Percentiles rank a stretch among this genome's conserved stretches.
phyloP scores from a whole-genome alignment of 1,140 invertebrate genomes.

The Latrodectus geometricus region DNA sequence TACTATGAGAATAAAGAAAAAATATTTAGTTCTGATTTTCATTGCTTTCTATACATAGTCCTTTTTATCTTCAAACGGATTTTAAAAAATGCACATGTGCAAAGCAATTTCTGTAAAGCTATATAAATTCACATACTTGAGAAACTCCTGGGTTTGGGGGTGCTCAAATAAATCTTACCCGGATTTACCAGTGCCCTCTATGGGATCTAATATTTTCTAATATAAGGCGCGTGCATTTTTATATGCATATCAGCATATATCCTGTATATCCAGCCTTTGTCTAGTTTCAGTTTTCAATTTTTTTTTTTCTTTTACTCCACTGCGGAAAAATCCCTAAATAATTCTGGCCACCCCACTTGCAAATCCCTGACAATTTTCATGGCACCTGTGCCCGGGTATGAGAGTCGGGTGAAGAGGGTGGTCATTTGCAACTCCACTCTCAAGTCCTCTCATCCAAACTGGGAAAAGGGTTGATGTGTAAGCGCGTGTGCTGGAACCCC shows the following conservation, averaged over 20 bases:
- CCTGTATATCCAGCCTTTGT: neutral
- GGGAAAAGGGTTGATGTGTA: neutral
- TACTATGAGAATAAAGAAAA: too few species aligned
- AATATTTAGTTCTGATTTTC: too few species aligned
- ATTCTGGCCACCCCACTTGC: neutral
- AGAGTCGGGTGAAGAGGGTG: neutral
- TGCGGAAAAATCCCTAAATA: neutral
- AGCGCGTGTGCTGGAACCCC: neutral
- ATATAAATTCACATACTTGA: too few species aligned
- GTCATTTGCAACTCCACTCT: neutral
- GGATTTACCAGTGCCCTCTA: too few species aligned
- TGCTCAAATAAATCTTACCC: too few species aligned
- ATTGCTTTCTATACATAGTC: too few species aligned
- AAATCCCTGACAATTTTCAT: slow-evolving; percentile 1
- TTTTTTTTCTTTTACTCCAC: neutral
- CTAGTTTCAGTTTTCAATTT: neutral
- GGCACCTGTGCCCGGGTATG: neutral
- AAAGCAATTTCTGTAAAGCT: too few species aligned
- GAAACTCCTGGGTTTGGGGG: too few species aligned
- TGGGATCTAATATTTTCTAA: too few species aligned
- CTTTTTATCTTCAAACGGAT: too few species aligned
- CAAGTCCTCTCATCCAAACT: neutral
- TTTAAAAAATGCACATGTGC: too few species aligned
- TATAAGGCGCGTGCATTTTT: neutral
- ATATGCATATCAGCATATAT: too few species aligned